Evolutionary conservation across 2,888 invertebrate species (phyloP).

Genomic region (Leuctra nigra): DNA sequence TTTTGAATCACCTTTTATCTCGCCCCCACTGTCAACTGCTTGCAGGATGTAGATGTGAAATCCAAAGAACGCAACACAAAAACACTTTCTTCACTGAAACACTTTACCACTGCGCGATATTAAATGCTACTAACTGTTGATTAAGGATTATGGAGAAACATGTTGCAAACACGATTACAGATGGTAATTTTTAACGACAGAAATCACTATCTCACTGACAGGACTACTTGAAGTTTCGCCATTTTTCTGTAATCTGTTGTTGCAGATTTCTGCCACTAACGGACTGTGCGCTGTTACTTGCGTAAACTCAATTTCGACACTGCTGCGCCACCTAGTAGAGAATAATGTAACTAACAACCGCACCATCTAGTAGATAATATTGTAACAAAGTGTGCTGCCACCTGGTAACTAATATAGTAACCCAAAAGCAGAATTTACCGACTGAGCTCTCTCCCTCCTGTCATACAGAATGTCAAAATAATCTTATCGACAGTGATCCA

Average conservation of each 20-base stretch:
- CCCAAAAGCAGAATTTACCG: no score
- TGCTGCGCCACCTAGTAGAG: conserved; percentile 4
- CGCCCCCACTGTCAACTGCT: conserved; percentile 7
- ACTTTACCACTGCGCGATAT: background rate
- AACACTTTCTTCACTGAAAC: background rate
- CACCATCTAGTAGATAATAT: no score
- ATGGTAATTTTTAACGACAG: background rate
- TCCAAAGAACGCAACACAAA: background rate
- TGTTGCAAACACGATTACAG: conserved; percentile 3
- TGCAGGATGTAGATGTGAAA: conserved; percentile 7
- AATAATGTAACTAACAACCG: background rate
- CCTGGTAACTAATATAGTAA: no score
- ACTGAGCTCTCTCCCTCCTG: no score
- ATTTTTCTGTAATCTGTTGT: conserved; percentile 10
- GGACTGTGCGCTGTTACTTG: background rate
- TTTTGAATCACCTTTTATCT: background rate
- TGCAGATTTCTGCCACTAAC: no score
- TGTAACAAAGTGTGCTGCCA: no score
- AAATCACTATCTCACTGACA: background rate
- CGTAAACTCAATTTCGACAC: background rate
- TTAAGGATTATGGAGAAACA: background rate
- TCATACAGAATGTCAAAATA: no score
- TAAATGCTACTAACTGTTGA: background rate
- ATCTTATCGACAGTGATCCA: no score
- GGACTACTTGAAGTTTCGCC: background rate